Percentiles rank a stretch among this genome's conserved stretches.
These are phyloP conservation scores for Liodrosophila aerea DNA, from an alignment of 2,888 invertebrate species.

Conservation along the genomic window DNA sequence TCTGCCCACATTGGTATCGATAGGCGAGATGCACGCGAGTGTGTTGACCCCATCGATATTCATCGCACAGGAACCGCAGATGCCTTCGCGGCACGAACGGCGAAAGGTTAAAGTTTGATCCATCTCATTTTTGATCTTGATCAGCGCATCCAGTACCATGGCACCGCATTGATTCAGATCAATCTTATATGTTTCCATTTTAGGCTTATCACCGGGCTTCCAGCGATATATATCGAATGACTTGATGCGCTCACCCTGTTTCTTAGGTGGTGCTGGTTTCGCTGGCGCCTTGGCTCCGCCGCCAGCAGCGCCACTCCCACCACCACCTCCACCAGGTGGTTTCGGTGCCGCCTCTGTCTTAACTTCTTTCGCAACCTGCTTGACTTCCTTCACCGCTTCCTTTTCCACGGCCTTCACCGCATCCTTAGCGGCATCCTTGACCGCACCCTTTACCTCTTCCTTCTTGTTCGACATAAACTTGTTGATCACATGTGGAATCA, in stretches of 20 bases:
- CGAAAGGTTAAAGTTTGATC: conserved; percentile 97
- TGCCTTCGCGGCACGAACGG: conserved; percentile 97
- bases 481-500: too few relatives aligned
- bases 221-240: conserved; percentile 92
- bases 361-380: not conserved
- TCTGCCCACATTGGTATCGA: conserved; percentile 87
- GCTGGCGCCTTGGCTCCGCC: not conserved
- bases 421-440: not conserved
- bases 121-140: conserved; percentile 97
- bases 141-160: conserved; percentile 97
- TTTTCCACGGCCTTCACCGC: not conserved
- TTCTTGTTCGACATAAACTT: not conserved
- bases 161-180: conserved; percentile 94
- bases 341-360: conserved; percentile 7
- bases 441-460: not conserved
- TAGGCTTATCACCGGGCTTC: conserved; percentile 92
- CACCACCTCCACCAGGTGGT: not conserved
- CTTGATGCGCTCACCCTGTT: conserved; percentile 83
- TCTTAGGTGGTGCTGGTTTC: conserved; percentile 6
- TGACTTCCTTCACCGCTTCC: not conserved
- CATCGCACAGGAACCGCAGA: conserved; percentile 99
- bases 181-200: conserved; percentile 85
- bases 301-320: not conserved
- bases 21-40: conserved; percentile 92
- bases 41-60: conserved; percentile 97